Conservation (phyloP, 2,113 vertebrate species). For the Barbus barbus region DNA sequence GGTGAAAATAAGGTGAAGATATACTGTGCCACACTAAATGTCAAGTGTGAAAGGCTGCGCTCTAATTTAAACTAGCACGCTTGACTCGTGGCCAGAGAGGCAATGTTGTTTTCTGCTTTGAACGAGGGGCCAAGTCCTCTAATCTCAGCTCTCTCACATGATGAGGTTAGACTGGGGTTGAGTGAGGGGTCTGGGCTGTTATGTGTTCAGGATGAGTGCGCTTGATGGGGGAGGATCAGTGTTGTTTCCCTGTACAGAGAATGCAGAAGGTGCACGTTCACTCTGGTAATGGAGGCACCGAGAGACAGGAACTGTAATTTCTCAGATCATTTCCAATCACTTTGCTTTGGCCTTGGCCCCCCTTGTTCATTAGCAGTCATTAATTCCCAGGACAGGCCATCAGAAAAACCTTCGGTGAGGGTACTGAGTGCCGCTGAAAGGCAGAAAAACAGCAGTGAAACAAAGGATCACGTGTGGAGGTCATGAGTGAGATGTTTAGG, state of each 20-base stretch:
- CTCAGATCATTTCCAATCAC: conserved; percentile 28
- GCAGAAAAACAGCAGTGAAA: background rate
- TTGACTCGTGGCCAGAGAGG: background rate
- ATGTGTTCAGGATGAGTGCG: conserved; percentile 10
- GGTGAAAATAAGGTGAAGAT: background rate
- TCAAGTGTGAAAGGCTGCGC: conserved; percentile 14
- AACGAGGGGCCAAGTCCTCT: conserved; percentile 32
- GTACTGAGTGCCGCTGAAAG: background rate
- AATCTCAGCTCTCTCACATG: conserved; percentile 31
- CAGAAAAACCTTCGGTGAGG: background rate
- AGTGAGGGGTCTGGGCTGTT: conserved; percentile 17
- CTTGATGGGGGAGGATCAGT: conserved; percentile 9
- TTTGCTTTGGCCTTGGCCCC: background rate
- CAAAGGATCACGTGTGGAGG: conserved; percentile 25
- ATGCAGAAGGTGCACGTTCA: background rate
- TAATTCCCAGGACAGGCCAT: conserved; percentile 12
- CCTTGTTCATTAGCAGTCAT: conserved; percentile 15
- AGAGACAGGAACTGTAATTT: conserved; percentile 19
- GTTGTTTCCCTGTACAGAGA: background rate
- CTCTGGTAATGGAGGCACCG: background rate
- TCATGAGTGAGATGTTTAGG: background rate
- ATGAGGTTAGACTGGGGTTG: conserved; percentile 30
- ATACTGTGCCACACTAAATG: conserved; percentile 3
- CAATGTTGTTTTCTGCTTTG: conserved; percentile 29
- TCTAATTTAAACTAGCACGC: conserved; percentile 20